Percentiles rank a stretch among this genome's conserved stretches.
These are phyloP conservation scores for Peromyscus nudipes DNA, from an alignment of 2,797 vertebrate genomes.

Conservation along the genomic window DNA sequence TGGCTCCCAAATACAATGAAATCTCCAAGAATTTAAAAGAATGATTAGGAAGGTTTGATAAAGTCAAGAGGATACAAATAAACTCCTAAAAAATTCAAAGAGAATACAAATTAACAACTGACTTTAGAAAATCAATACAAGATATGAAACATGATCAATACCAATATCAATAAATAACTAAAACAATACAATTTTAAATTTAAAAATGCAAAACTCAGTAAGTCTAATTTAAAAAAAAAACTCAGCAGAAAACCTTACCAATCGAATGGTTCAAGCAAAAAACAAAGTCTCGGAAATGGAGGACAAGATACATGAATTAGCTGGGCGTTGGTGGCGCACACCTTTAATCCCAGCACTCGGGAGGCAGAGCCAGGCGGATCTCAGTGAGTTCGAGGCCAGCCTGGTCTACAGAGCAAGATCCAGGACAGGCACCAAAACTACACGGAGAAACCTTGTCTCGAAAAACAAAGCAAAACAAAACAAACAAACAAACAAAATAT, in stretches of 20 bases:
- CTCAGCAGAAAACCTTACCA: not conserved
- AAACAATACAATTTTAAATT: not conserved
- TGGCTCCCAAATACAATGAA: not conserved
- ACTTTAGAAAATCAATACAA: not conserved
- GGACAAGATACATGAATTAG: not conserved
- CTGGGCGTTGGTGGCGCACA: too few relatives aligned
- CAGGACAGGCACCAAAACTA: too few relatives aligned
- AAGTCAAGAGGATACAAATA: not conserved
- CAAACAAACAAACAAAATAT: too few relatives aligned
- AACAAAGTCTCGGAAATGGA: not conserved
- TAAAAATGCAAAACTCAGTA: not conserved
- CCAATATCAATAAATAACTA: not conserved
- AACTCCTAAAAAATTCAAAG: not conserved
- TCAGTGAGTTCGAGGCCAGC: too few relatives aligned
- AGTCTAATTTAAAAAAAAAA: not conserved
- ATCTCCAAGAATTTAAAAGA: not conserved
- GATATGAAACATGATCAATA: not conserved
- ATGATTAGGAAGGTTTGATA: not conserved
- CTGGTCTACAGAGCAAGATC: too few relatives aligned
- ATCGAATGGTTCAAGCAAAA: not conserved
- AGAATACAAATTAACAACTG: not conserved
- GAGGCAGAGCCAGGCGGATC: too few relatives aligned
- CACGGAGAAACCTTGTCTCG: too few relatives aligned
- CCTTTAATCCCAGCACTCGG: too few relatives aligned
- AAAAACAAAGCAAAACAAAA: too few relatives aligned